These are phyloP conservation scores for Crotalus adamanteus DNA, from an alignment of 2,797 vertebrate species.

Conservation along the genomic window DNA sequence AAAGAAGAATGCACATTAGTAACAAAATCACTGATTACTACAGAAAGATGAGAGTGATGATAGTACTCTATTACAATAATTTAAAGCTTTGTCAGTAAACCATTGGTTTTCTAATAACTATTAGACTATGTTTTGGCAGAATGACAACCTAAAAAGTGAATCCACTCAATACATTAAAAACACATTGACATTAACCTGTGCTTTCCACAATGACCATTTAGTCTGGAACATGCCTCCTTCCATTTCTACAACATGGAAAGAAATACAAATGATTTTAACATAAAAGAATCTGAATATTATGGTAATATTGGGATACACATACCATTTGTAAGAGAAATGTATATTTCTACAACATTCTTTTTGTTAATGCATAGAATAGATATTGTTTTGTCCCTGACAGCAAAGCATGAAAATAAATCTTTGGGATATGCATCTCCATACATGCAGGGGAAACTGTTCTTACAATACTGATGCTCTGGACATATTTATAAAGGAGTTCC, in stretches of 20 bases:
- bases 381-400: constrained; percentile 40
- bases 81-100: constrained; percentile 29
- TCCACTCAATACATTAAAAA: constrained; percentile 26
- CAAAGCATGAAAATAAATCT: constrained; percentile 54
- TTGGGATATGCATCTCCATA: constrained; percentile 58
- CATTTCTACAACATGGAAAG: constrained; percentile 42
- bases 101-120: constrained; percentile 33
- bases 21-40: constrained; percentile 23
- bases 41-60: constrained; percentile 5
- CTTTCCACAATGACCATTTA: neutral
- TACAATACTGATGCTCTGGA: constrained; percentile 38
- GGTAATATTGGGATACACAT: constrained; percentile 10
- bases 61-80: constrained; percentile 20
- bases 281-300: constrained; percentile 1
- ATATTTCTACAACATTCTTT: constrained; percentile 27
- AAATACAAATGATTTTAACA: constrained; percentile 55
- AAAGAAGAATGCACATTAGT: constrained; percentile 29
- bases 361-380: constrained; percentile 38
- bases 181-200: neutral
- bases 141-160: constrained; percentile 27
- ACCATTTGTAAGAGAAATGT: neutral
- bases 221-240: constrained; percentile 51
- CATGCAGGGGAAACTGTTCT: constrained; percentile 55
- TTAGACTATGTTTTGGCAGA: constrained; percentile 39
- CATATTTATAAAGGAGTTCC: neutral